Conservation (phyloP, 2,888 invertebrate species). For the Leptura quadrifasciata region DNA sequence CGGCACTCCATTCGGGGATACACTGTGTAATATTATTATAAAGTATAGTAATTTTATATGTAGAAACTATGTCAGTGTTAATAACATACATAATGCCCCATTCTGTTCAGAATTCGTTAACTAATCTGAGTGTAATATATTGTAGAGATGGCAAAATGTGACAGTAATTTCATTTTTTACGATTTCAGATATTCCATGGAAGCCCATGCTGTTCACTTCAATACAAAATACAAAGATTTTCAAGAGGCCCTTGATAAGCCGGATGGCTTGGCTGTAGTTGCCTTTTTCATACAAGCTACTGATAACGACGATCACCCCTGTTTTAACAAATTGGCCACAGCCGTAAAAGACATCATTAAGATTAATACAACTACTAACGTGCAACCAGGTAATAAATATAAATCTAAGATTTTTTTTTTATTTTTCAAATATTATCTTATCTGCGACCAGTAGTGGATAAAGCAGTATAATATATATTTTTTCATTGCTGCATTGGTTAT, state of each 20-base stretch:
- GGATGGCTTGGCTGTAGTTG: slow-evolving; percentile 83
- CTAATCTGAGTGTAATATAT: too few relatives aligned
- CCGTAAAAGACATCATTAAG: slow-evolving; percentile 70
- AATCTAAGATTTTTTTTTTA: background rate
- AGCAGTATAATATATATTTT: too few relatives aligned
- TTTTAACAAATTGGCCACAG: slow-evolving; percentile 70
- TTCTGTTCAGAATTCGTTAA: too few relatives aligned
- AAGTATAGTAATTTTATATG: too few relatives aligned
- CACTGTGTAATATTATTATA: too few relatives aligned
- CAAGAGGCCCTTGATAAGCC: slow-evolving; percentile 80
- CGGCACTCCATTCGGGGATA: too few relatives aligned
- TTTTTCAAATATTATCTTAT: too few relatives aligned
- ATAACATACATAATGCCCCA: too few relatives aligned
- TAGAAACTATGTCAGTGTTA: too few relatives aligned
- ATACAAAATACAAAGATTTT: slow-evolving; percentile 81
- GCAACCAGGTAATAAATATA: slow-evolving; percentile 63
- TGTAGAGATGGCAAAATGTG: too few relatives aligned
- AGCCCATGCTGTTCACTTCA: slow-evolving; percentile 87
- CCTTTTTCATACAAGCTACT: slow-evolving; percentile 78
- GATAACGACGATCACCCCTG: slow-evolving; percentile 71
- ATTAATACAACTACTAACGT: slow-evolving; percentile 68
- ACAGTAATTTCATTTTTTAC: slow-evolving; percentile 2
- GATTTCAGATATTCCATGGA: slow-evolving; percentile 82
- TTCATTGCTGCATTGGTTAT: too few relatives aligned
- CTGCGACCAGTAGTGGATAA: too few relatives aligned